Percentiles rank a stretch among this genome's conserved stretches.
phyloP scores from a whole-genome alignment of 2,113 vertebrate species.

The Oceanites oceanicus region DNA sequence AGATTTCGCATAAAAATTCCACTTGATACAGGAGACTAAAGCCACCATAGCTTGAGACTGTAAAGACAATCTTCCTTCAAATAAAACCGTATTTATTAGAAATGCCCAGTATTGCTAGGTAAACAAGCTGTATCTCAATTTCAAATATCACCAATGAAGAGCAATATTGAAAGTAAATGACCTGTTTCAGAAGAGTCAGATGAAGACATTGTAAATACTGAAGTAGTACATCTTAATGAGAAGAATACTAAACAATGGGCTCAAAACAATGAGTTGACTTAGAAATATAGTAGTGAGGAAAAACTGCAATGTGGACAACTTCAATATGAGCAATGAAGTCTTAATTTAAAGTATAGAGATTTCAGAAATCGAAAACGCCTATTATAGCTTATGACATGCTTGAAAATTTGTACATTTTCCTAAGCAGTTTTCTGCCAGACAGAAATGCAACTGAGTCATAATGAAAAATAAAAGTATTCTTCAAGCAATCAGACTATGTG shows the following conservation, averaged over 20 bases:
- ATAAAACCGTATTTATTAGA: not conserved
- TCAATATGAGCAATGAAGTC: not conserved
- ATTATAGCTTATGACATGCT: not conserved
- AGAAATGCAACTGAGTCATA: not conserved
- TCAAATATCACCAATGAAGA: not conserved
- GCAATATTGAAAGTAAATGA: not conserved
- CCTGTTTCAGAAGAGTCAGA: not conserved
- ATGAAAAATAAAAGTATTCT: not conserved
- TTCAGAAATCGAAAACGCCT: not conserved
- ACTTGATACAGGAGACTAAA: not conserved
- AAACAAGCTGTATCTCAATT: conserved; percentile 16
- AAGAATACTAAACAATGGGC: not conserved
- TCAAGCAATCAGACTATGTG: not conserved
- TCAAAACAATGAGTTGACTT: not conserved
- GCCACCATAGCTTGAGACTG: not conserved
- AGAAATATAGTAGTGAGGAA: not conserved
- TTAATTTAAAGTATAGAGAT: not conserved
- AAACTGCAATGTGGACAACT: not conserved
- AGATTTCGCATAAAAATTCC: not conserved
- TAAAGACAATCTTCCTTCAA: not conserved
- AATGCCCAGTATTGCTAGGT: not conserved
- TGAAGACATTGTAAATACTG: not conserved
- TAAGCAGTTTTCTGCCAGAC: not conserved
- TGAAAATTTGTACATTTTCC: not conserved
- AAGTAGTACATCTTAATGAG: not conserved